Percentiles rank a stretch among this genome's conserved stretches.
phyloP scores from a whole-genome alignment of 2,113 vertebrate genomes.

The Ivindomyrus marchei region DNA sequence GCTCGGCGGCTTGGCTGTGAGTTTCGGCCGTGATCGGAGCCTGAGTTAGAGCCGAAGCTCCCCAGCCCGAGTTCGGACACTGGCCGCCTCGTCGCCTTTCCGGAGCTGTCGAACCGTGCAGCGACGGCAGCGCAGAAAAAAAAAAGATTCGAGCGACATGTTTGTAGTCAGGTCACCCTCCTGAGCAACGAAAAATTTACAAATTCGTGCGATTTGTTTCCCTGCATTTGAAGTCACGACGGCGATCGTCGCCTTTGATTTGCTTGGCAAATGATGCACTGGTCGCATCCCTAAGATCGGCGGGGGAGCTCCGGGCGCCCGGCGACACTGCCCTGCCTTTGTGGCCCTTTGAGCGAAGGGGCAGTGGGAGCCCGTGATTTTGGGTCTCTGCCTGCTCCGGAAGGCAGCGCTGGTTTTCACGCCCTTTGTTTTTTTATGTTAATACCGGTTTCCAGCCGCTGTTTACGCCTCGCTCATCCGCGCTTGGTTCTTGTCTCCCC shows the following conservation, averaged over 20 bases:
- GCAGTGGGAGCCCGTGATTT: conserved; percentile 10
- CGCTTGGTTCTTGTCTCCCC: not conserved
- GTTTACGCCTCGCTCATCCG: not conserved
- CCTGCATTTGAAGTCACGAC: not conserved
- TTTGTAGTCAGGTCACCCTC: not conserved
- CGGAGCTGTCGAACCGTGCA: not conserved
- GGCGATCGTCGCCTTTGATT: not conserved
- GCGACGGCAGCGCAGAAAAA: not conserved
- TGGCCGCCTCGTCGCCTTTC: not conserved
- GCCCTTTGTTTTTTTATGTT: not conserved
- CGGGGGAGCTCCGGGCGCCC: not conserved
- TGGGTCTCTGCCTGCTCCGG: not conserved
- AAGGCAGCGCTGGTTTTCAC: not conserved
- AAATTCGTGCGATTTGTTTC: not conserved
- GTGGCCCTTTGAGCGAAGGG: not conserved
- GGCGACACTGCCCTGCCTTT: not conserved
- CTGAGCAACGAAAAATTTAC: not conserved
- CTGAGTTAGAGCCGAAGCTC: not conserved
- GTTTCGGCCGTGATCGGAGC: not conserved
- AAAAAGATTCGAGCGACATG: not conserved
- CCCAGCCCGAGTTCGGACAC: not conserved
- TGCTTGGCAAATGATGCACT: not conserved
- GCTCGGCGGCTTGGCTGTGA: not conserved
- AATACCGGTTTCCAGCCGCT: not conserved
- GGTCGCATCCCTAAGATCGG: not conserved